Percentiles rank a stretch among this genome's conserved stretches.
Evolutionary conservation across 1,140 invertebrate genomes (phyloP).

Genomic region (Drosophila mojavensis): DNA sequence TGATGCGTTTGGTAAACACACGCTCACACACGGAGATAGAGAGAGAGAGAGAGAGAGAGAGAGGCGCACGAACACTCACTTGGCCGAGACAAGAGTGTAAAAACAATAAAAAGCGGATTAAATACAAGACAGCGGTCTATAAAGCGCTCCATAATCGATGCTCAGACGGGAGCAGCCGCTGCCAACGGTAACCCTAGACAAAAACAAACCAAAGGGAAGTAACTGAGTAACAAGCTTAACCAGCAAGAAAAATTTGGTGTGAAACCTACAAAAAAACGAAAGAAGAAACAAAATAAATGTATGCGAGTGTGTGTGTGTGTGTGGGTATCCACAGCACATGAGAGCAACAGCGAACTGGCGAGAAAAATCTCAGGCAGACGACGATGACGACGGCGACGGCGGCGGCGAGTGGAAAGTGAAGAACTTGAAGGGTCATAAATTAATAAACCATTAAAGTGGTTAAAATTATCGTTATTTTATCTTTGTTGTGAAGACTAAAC

Average conservation of each 20-base stretch:
- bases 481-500: constrained; percentile 83
- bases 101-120: constrained; percentile 83
- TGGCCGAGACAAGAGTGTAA: constrained; percentile 69
- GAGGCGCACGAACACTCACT: neutral
- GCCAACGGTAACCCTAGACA: constrained; percentile 55
- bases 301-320: constrained; percentile 7
- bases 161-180: constrained; percentile 58
- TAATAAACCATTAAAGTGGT: constrained; percentile 84
- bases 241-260: constrained; percentile 76
- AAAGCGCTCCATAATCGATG: constrained; percentile 75
- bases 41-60: too few species aligned
- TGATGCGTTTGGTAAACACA: constrained; percentile 47
- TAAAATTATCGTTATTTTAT: constrained; percentile 84
- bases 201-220: constrained; percentile 30
- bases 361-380: constrained; percentile 64
- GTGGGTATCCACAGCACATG: constrained; percentile 1
- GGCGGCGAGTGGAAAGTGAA: constrained; percentile 79
- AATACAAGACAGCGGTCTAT: constrained; percentile 71
- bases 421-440: constrained; percentile 84
- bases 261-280: constrained; percentile 57
- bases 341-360: constrained; percentile 20
- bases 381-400: constrained; percentile 20
- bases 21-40: neutral
- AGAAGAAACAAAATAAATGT: constrained; percentile 18
- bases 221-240: constrained; percentile 55